Base-by-base conservation (phyloP, 1,140 invertebrate genomes). In the Drosophila sechellia region DNA sequence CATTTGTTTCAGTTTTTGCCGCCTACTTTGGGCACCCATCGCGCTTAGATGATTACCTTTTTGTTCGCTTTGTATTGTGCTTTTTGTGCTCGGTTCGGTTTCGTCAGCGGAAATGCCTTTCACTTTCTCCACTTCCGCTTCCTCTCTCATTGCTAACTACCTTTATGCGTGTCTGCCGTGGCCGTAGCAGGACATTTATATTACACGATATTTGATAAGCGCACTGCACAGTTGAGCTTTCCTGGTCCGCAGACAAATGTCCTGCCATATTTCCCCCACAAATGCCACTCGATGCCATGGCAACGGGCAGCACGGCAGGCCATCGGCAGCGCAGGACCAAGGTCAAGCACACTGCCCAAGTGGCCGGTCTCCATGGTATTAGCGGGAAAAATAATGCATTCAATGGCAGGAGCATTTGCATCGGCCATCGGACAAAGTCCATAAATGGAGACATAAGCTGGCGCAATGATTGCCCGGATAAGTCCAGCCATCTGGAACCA, bases 1-100 rank as follows among this genome's bases (percentile, higher is more conserved):
- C 85, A 87, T 87, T 87, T 87, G 85, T 89, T 87, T 87, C 77
- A 65, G 57, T 84, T 83, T 79, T 71, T 77, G 76, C 70, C 60
- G 68, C 64, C 61, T 65, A 52, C 54, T 58, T 43, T 39, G 58
- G 66, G 50, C 64, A 15, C 60, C 60, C 72, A 63, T 54, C 27
- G 39, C 46, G 71, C 65, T 72, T 63, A 77, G 71, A 79, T 89
- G 81, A 89, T 89, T 89, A 89, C 76, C 59, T 66, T 87, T 83
- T 84, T 77, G 52, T 56, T 78, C 31, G 1, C 61, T 69, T 77
- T 66, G 68, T 58, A 64, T 78, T 74, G 74, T 74, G 59, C 63
- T 72, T 77, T 76, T 68, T 83, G 65, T 76, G 58, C 45, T 20
- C 22, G 63, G 42, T 40, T 70, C 79, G 50, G 46, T 85, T 68